Evolutionary conservation across 2,888 invertebrate species (phyloP).

Genomic region (Scaeva pyrastri): DNA sequence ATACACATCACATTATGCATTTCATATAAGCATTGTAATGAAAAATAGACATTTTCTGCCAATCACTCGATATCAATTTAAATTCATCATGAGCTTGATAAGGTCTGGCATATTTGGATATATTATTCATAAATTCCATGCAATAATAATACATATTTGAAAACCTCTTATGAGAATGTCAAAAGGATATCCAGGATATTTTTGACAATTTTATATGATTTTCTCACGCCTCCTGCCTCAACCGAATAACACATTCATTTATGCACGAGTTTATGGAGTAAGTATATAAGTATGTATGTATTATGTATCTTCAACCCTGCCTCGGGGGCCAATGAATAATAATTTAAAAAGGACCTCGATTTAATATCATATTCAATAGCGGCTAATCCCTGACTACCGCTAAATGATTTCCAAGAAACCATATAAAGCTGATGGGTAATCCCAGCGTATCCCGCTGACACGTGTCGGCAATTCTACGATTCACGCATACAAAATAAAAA

Average conservation of each 20-base stretch:
- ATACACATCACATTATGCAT: no score
- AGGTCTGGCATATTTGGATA: background rate
- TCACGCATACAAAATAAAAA: conserved; percentile 69
- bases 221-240: conserved; percentile 72
- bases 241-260: conserved; percentile 1
- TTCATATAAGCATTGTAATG: background rate
- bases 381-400: conserved; percentile 77
- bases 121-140: conserved; percentile 34
- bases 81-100: conserved; percentile 19
- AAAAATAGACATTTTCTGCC: conserved; percentile 2
- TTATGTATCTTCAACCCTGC: background rate
- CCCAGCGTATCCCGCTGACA: conserved; percentile 76
- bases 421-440: conserved; percentile 69
- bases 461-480: conserved; percentile 77
- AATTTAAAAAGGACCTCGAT: conserved; percentile 69
- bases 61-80: conserved; percentile 20
- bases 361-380: conserved; percentile 75
- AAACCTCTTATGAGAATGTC: conserved; percentile 6
- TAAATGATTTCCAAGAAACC: conserved; percentile 77
- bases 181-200: conserved; percentile 30
- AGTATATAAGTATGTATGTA: background rate
- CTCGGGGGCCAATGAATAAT: conserved; percentile 65
- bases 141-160: conserved; percentile 22
- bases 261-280: no score
- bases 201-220: conserved; percentile 62